phyloP scores from a whole-genome alignment of 2,113 vertebrate species.

The Rafetus swinhoei region DNA sequence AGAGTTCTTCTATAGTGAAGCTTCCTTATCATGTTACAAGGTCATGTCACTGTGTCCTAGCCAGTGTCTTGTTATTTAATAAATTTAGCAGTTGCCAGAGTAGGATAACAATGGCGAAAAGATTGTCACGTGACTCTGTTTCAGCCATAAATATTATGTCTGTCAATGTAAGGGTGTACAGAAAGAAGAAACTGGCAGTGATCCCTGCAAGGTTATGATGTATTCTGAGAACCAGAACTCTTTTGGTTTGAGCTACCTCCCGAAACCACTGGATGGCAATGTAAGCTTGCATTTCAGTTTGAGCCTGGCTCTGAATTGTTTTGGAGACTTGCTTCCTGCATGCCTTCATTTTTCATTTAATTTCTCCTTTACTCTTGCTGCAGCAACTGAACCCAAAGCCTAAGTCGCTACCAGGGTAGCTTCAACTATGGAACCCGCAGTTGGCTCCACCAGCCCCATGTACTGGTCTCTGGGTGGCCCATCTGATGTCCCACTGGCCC shows the following conservation, averaged over 20 bases:
- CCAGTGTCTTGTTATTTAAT: neutral
- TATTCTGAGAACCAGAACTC: neutral
- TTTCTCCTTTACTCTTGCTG: fast-evolving
- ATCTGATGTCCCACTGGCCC: too few relatives aligned
- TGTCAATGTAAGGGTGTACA: neutral
- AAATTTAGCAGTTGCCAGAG: neutral
- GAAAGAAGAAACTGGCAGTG: neutral
- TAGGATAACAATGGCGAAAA: neutral
- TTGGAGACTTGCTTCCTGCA: fast-evolving
- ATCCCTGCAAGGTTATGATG: neutral
- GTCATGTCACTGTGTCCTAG: neutral
- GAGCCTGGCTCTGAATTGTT: neutral
- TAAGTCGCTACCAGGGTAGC: neutral
- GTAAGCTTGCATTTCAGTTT: slow-evolving; percentile 4
- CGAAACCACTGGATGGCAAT: slow-evolving; percentile 62
- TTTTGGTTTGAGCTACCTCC: neutral
- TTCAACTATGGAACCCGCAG: neutral
- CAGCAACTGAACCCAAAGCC: neutral
- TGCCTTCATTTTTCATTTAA: neutral
- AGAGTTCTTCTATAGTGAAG: neutral
- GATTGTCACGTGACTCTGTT: neutral
- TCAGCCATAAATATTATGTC: neutral
- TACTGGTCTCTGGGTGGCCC: too few relatives aligned
- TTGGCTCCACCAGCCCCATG: too few relatives aligned
- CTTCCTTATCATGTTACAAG: too few relatives aligned